Evolutionary conservation across 2,888 invertebrate genomes (phyloP).

Genomic region (Luperina testacea): DNA sequence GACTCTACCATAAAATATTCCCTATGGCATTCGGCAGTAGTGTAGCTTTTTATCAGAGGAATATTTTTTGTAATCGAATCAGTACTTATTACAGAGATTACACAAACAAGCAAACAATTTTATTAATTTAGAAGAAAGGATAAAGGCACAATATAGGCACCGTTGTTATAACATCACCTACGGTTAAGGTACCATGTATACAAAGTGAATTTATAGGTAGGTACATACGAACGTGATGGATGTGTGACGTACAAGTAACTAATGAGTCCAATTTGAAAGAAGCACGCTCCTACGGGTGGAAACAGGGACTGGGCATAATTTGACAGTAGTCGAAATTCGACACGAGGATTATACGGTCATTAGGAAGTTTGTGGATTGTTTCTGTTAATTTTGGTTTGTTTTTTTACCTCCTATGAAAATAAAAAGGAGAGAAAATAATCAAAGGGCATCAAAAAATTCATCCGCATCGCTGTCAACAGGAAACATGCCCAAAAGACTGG

Average conservation of each 20-base stretch:
- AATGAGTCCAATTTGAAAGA: slow-evolving; percentile 61
- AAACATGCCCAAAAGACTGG: too few relatives aligned
- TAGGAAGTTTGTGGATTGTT: not conserved
- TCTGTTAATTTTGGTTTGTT: not conserved
- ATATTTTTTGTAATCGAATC: not conserved
- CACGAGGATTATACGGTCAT: not conserved
- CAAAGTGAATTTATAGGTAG: slow-evolving; percentile 5
- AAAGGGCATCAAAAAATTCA: too few relatives aligned
- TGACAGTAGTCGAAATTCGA: slow-evolving; percentile 15
- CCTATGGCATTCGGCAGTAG: not conserved
- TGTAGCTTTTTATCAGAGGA: not conserved
- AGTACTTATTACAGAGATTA: not conserved
- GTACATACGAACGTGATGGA: slow-evolving; percentile 28
- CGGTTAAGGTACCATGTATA: not conserved
- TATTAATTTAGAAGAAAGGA: not conserved
- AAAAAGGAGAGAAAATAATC: too few relatives aligned
- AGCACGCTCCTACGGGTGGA: slow-evolving; percentile 35
- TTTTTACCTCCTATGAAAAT: too few relatives aligned
- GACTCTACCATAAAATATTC: not conserved
- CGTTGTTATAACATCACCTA: not conserved
- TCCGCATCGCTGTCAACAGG: too few relatives aligned
- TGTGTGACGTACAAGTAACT: slow-evolving; percentile 38
- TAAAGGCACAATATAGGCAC: not conserved
- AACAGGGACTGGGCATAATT: slow-evolving; percentile 12
- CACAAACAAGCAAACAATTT: not conserved